A percentile compares a stretch with the other conserved stretches of the same genome.
Evolutionary conservation across 2,113 vertebrate species (phyloP).

Genomic region (Ardeotis arabs): DNA sequence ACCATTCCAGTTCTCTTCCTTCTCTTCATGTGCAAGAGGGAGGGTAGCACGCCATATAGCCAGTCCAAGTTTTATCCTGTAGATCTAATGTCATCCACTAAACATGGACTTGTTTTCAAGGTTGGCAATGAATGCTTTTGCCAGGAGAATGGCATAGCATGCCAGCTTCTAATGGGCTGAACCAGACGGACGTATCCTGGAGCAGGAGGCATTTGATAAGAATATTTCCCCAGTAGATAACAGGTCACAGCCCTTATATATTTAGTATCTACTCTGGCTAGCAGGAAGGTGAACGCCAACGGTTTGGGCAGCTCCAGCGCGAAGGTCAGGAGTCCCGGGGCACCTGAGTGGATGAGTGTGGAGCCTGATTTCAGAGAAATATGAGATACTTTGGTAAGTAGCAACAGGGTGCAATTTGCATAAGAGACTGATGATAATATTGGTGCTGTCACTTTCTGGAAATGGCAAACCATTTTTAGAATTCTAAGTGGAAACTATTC

Average conservation of each 20-base stretch:
- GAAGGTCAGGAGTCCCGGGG: neutral
- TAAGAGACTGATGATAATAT: neutral
- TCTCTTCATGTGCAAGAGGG: neutral
- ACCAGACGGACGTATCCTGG: neutral
- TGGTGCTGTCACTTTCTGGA: slow-evolving; percentile 27
- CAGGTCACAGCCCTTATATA: neutral
- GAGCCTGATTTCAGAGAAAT: neutral
- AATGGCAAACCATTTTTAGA: slow-evolving; percentile 37
- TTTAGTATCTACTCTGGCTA: neutral
- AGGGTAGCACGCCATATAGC: neutral
- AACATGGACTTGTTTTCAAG: neutral
- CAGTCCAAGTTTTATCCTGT: neutral
- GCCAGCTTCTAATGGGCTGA: neutral
- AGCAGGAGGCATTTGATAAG: neutral
- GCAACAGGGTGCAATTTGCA: neutral
- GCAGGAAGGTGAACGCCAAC: neutral
- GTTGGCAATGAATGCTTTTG: neutral
- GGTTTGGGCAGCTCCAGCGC: neutral
- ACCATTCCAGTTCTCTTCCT: neutral
- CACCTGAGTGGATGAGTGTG: neutral
- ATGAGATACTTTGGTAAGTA: neutral
- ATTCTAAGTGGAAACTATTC: slow-evolving; percentile 35
- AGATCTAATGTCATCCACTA: neutral
- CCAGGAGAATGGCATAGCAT: neutral
- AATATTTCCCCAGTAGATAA: neutral